Conservation (phyloP, 2,113 vertebrate genomes). For the Petromus typicus region DNA sequence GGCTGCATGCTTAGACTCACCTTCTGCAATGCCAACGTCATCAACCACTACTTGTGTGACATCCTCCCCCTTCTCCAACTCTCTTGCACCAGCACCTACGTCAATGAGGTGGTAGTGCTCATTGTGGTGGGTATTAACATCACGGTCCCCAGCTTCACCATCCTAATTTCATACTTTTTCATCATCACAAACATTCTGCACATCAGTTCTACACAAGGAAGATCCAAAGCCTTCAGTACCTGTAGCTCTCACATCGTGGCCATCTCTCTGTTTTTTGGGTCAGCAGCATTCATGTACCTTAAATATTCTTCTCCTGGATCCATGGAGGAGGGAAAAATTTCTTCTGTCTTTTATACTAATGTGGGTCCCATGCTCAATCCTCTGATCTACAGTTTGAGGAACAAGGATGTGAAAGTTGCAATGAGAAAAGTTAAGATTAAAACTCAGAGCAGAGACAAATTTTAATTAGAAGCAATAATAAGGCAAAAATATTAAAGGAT, state of each 20-base stretch:
- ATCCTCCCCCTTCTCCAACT: no score
- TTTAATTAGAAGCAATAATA: not conserved
- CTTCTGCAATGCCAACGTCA: no score
- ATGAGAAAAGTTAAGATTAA: slow-evolving; percentile 25
- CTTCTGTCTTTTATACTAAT: slow-evolving; percentile 76
- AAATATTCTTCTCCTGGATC: slow-evolving; percentile 65
- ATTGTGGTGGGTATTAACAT: no score
- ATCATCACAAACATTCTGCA: slow-evolving; percentile 60
- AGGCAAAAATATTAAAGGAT: not conserved
- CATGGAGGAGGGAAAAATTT: slow-evolving; percentile 64
- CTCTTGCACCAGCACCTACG: no score
- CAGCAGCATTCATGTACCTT: slow-evolving; percentile 71
- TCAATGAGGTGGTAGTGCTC: no score
- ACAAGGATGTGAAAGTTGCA: slow-evolving; percentile 68
- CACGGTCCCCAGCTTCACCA: no score
- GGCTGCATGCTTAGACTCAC: slow-evolving; percentile 74
- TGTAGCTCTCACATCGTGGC: slow-evolving; percentile 71
- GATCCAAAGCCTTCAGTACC: no score
- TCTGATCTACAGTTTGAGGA: slow-evolving; percentile 72
- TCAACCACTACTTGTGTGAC: no score
- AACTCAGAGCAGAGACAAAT: not conserved
- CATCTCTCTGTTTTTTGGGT: slow-evolving; percentile 67
- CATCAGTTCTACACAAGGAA: slow-evolving; percentile 54
- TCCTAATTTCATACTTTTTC: no score
- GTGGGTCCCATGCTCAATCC: slow-evolving; percentile 69